phyloP scores from a whole-genome alignment of 2,888 invertebrate species.

The Zaprionus obscuricornis region DNA sequence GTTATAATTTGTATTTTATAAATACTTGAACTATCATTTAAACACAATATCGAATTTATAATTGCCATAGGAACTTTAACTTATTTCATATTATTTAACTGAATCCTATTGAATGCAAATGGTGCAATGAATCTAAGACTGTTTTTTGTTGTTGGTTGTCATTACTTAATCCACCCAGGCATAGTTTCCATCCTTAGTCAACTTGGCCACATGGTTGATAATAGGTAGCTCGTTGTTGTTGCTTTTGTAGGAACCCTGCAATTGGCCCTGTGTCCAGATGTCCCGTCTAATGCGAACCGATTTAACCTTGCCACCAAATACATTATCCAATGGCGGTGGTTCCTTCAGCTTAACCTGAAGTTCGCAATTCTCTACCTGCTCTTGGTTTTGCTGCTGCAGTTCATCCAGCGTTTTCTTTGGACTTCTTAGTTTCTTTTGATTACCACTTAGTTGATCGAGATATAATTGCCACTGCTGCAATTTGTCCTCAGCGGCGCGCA shows the following conservation, averaged over 20 bases:
- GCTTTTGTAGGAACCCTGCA: constrained; percentile 68
- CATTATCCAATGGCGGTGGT: constrained; percentile 50
- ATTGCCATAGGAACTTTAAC: too few species aligned
- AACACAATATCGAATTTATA: too few species aligned
- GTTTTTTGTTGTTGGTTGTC: too few species aligned
- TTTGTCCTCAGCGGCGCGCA: constrained; percentile 81
- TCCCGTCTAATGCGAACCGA: constrained; percentile 56
- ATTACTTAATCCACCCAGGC: constrained; percentile 79
- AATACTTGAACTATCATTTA: too few species aligned
- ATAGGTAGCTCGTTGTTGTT: constrained; percentile 73
- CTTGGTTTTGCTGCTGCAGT: constrained; percentile 36
- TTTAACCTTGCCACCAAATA: constrained; percentile 66
- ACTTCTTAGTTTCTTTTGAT: constrained; percentile 18
- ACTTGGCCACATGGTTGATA: constrained; percentile 41
- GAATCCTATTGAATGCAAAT: too few species aligned
- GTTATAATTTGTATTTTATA: too few species aligned
- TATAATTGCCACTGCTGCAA: constrained; percentile 81
- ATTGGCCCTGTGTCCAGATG: constrained; percentile 43
- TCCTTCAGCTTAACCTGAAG: constrained; percentile 51
- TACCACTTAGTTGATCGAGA: constrained; percentile 75
- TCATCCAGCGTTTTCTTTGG: constrained; percentile 33
- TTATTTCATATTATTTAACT: too few species aligned
- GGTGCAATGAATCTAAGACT: too few species aligned
- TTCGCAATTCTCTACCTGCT: too few species aligned
- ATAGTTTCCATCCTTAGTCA: constrained; percentile 77